phyloP scores from a whole-genome alignment of 2,113 vertebrate genomes.

The Notarius lentiginosus region DNA sequence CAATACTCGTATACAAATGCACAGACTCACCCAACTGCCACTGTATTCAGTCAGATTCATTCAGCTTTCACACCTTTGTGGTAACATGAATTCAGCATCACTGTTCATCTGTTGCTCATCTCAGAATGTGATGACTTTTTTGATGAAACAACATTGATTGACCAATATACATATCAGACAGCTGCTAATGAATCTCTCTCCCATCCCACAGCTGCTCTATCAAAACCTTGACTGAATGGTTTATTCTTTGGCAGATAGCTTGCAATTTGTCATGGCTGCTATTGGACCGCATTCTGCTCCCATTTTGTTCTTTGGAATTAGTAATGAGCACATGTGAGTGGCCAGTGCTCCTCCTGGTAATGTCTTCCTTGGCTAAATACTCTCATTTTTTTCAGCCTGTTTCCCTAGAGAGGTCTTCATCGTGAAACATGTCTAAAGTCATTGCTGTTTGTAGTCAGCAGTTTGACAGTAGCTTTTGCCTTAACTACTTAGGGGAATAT shows the following conservation, averaged over 20 bases:
- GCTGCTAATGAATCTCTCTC: slow-evolving; percentile 27
- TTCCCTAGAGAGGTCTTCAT: slow-evolving; percentile 19
- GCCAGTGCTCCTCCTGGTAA: slow-evolving; percentile 8
- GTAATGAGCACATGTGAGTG: slow-evolving; percentile 22
- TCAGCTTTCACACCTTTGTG: slow-evolving; percentile 38
- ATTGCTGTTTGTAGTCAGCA: slow-evolving; percentile 36
- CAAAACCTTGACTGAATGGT: slow-evolving; percentile 31
- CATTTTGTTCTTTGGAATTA: slow-evolving; percentile 32
- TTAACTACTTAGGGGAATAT: slow-evolving; percentile 25
- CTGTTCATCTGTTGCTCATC: background rate
- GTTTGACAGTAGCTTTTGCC: slow-evolving; percentile 27
- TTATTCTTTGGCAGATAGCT: slow-evolving; percentile 16
- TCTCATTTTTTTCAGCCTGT: slow-evolving; percentile 14
- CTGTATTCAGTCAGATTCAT: slow-evolving; percentile 44
- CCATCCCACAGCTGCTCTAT: slow-evolving; percentile 24
- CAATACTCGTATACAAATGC: background rate
- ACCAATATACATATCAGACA: slow-evolving; percentile 31
- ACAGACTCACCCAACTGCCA: slow-evolving; percentile 4
- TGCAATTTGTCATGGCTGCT: slow-evolving; percentile 16
- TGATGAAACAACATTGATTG: slow-evolving; percentile 47
- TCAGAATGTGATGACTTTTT: slow-evolving; percentile 31
- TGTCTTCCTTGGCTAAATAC: slow-evolving; percentile 30
- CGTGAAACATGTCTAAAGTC: slow-evolving; percentile 38
- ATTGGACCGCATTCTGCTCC: slow-evolving; percentile 22
- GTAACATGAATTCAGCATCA: background rate